phyloP scores from a whole-genome alignment of 2,797 vertebrate species.

The Phaenicophaeus curvirostris region DNA sequence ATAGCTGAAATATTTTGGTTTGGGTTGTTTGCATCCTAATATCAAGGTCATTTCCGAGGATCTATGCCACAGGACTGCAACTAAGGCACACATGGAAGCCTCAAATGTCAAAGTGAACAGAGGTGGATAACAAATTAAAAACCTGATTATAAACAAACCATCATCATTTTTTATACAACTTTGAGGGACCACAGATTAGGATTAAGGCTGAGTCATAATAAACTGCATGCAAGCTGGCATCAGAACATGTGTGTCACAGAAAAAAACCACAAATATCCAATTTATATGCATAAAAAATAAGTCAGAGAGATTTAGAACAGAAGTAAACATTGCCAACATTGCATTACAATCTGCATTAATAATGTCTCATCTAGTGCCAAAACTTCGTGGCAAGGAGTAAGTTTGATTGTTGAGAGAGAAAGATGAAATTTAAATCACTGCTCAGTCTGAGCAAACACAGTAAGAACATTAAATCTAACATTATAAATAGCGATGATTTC shows the following conservation, averaged over 20 bases:
- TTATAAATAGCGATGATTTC: constrained; percentile 2
- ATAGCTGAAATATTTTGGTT: not conserved
- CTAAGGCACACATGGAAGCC: not conserved
- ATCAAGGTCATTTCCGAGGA: not conserved
- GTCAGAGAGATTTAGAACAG: not conserved
- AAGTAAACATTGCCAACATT: not conserved
- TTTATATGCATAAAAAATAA: constrained; percentile 1
- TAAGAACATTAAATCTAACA: not conserved
- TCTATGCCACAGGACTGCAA: not conserved
- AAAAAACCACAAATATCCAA: constrained; percentile 13
- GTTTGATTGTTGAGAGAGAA: not conserved
- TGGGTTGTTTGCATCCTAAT: not conserved
- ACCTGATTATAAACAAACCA: not conserved
- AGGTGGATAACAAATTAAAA: not conserved
- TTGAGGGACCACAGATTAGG: not conserved
- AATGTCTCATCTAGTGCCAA: constrained; percentile 1
- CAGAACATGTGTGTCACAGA: constrained; percentile 16
- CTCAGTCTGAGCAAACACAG: not conserved
- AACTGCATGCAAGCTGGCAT: not conserved
- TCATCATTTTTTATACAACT: not conserved
- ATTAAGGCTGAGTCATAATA: not conserved
- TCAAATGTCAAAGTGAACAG: not conserved
- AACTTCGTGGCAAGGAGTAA: not conserved
- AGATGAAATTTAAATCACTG: constrained; percentile 2
- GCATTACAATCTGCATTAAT: not conserved